phyloP scores from a whole-genome alignment of 2,113 vertebrate genomes.

The Lethenteron camtschaticum region DNA sequence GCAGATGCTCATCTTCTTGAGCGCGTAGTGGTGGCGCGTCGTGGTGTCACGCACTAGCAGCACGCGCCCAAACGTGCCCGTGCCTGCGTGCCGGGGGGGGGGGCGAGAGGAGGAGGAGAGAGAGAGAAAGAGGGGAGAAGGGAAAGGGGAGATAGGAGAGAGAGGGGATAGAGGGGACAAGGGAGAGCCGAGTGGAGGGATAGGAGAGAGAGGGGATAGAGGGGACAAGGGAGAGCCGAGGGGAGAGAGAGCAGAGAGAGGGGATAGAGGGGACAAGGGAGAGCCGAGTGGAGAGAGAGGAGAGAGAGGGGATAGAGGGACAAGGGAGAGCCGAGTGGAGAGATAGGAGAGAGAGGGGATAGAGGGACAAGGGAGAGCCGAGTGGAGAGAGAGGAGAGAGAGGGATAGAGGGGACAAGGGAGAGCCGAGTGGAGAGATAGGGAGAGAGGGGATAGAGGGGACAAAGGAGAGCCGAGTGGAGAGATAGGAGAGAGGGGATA shows the following conservation, averaged over 20 bases:
- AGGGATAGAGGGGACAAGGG: background rate
- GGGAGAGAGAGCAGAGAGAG: background rate
- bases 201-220: background rate
- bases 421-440: background rate
- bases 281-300: background rate
- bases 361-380: background rate
- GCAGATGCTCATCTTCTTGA: conserved; percentile 85
- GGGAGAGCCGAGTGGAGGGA: background rate
- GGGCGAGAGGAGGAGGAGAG: background rate
- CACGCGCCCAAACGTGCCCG: conserved; percentile 73
- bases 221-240: background rate
- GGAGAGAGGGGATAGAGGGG: background rate
- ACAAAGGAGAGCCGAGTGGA: background rate
- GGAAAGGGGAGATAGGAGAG: background rate
- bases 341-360: background rate
- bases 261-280: background rate
- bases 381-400: background rate
- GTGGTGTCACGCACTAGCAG: conserved; percentile 50
- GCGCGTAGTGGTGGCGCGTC: conserved; percentile 38
- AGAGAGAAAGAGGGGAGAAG: background rate
- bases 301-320: background rate
- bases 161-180: background rate
- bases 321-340: background rate
- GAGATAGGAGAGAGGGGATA: background rate
- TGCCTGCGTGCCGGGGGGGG: conserved; percentile 26